Conservation (phyloP, 2,797 vertebrate species). For the Brachyalestes nurse region DNA sequence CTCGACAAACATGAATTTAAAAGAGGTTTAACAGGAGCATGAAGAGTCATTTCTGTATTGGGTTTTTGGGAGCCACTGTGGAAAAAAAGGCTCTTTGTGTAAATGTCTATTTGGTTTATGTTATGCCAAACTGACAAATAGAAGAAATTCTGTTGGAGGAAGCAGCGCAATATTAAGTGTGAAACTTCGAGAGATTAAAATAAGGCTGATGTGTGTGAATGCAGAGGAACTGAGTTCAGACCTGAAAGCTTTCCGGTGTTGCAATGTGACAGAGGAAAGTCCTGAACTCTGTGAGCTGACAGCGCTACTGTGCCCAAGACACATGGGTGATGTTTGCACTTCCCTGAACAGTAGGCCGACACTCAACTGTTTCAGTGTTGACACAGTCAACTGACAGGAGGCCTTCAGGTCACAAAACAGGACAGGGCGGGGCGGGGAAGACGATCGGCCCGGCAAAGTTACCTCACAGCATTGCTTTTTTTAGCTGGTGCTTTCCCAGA, state of each 20-base stretch:
- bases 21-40: no score
- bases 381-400: conserved; percentile 42
- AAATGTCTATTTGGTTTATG: not conserved
- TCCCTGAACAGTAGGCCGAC: conserved; percentile 60
- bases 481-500: not conserved
- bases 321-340: conserved; percentile 58
- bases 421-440: conserved; percentile 10
- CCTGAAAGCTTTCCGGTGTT: conserved; percentile 5
- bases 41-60: no score
- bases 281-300: not conserved
- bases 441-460: not conserved
- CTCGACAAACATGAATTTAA: no score
- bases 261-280: not conserved
- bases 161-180: not conserved
- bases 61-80: not conserved
- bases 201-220: not conserved
- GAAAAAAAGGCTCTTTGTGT: not conserved
- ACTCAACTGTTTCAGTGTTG: conserved; percentile 59
- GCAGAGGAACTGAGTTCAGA: not conserved
- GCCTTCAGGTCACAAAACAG: conserved; percentile 44
- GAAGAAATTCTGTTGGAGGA: not conserved
- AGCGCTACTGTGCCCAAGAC: not conserved
- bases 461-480: not conserved
- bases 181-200: not conserved
- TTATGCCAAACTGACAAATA: not conserved